phyloP scores from a whole-genome alignment of 2,888 invertebrate species.

The Thecocarcelia acutangulata region DNA sequence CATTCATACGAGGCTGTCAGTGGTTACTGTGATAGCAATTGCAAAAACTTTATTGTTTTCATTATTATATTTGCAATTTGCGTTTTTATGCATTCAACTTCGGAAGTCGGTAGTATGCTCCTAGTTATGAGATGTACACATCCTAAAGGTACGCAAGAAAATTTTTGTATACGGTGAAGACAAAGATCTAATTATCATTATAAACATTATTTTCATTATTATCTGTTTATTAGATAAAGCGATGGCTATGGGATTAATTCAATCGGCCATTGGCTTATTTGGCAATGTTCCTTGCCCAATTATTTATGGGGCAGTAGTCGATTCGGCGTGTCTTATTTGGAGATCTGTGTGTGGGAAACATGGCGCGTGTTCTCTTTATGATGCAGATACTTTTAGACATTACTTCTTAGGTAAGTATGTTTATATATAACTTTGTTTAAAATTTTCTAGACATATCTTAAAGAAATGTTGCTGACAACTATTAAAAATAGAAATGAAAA shows the following conservation, averaged over 20 bases:
- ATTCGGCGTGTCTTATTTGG: slow-evolving; percentile 94
- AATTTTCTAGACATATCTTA: no score
- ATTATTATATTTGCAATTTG: slow-evolving; percentile 91
- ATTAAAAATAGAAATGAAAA: no score
- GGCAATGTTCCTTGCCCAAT: slow-evolving; percentile 98
- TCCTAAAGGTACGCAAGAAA: slow-evolving; percentile 84
- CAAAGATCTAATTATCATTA: slow-evolving; percentile 1
- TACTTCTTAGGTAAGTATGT: slow-evolving; percentile 89
- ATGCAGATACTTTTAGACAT: slow-evolving; percentile 90
- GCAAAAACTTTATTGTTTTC: slow-evolving; percentile 90
- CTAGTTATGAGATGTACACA: slow-evolving; percentile 95
- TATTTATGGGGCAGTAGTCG: slow-evolving; percentile 94
- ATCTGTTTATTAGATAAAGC: slow-evolving; percentile 89
- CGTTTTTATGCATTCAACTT: slow-evolving; percentile 95
- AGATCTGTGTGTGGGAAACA: slow-evolving; percentile 90
- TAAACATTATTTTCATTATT: no score
- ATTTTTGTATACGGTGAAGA: background rate
- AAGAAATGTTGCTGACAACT: no score
- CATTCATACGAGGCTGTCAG: slow-evolving; percentile 83
- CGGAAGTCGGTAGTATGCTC: slow-evolving; percentile 95
- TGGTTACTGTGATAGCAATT: slow-evolving; percentile 91
- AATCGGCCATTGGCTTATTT: slow-evolving; percentile 95
- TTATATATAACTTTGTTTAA: background rate
- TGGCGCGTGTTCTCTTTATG: slow-evolving; percentile 94
- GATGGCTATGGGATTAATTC: slow-evolving; percentile 96